These are phyloP conservation scores for Drosophila kurseongensis DNA, from an alignment of 1,140 invertebrate species.

Conservation along the genomic window DNA sequence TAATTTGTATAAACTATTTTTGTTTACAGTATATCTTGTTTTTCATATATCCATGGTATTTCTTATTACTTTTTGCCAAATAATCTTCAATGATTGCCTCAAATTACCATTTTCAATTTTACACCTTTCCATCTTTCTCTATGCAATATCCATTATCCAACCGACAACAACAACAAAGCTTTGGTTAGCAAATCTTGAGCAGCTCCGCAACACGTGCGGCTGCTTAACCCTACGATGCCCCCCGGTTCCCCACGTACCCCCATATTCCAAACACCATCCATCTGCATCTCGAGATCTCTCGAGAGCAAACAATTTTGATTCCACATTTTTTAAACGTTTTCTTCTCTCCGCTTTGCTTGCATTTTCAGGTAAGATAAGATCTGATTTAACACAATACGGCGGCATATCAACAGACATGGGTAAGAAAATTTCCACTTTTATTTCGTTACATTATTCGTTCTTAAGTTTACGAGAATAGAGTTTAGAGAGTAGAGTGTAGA, in stretches of 20 bases:
- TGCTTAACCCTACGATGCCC: constrained; percentile 49
- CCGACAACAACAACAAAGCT: constrained; percentile 43
- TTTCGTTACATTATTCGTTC: constrained; percentile 55
- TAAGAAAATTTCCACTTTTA: constrained; percentile 84
- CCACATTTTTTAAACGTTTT: constrained; percentile 77
- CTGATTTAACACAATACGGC: constrained; percentile 85
- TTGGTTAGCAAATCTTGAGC: constrained; percentile 40
- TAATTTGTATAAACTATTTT: too few relatives aligned
- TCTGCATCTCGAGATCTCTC: constrained; percentile 26
- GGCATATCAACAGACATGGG: constrained; percentile 85
- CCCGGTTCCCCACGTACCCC: neutral
- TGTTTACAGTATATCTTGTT: too few relatives aligned
- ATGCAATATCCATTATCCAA: constrained; percentile 12
- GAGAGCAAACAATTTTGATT: constrained; percentile 64
- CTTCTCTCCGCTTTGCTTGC: constrained; percentile 61
- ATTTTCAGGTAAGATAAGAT: constrained; percentile 84
- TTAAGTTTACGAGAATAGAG: constrained; percentile 39
- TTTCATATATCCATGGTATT: too few relatives aligned
- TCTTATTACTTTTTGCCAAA: neutral
- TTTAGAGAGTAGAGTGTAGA: constrained; percentile 12
- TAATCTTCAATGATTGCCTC: neutral
- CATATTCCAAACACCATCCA: constrained; percentile 2
- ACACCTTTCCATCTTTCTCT: neutral
- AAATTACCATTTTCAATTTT: neutral
- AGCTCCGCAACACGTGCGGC: constrained; percentile 58